Base-by-base conservation (phyloP, 2,797 vertebrate species). In the Thalassophryne amazonica region DNA sequence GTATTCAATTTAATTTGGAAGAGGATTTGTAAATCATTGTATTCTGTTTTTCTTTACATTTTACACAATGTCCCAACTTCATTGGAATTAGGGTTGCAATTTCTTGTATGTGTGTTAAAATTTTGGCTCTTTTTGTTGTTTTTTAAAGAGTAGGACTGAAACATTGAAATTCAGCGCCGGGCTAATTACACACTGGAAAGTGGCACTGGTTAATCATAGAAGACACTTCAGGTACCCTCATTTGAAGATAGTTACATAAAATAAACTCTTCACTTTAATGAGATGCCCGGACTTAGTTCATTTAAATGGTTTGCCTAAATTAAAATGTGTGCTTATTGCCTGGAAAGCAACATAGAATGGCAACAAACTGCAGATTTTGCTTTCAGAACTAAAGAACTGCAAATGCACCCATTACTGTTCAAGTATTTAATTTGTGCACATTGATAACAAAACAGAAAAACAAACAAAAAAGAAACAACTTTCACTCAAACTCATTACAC, bases 391-490 rank as follows among this genome's bases (percentile, higher is more conserved):
- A 55, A 67, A 71, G 52, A 51, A 66, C 31, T 36, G 70, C 78
- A 59, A 62, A 68, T 76, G 48, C 68, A 69, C 63, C 71, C 70
- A 80, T 76, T 81, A 76, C 40, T 63, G 36, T 69, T 65, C 43
- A 41, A 78, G 58, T 71, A 51, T 81, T 82, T 81, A 66, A 87
- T 84, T 73, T 76, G 66, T 48, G 62, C 61, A 29, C 37, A 63
- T 36, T 54, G 60, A 73, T 59, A 78, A n/a, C n/a, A n/a, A n/a
- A n/a, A n/a, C n/a, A n/a, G n/a, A n/a, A n/a, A n/a, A n/a, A n/a
- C n/a, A n/a, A n/a, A n/a, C n/a, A n/a, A n/a, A n/a, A 79, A 72
- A 81, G 84, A 64, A 74, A 73, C 62, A 69, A 69, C 47, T 75
- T 83, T 76, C 35, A 64, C 64, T 71, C 36, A 32, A 47, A 69